phyloP scores from a whole-genome alignment of 2,888 invertebrate species.

The Cerastoderma edule region DNA sequence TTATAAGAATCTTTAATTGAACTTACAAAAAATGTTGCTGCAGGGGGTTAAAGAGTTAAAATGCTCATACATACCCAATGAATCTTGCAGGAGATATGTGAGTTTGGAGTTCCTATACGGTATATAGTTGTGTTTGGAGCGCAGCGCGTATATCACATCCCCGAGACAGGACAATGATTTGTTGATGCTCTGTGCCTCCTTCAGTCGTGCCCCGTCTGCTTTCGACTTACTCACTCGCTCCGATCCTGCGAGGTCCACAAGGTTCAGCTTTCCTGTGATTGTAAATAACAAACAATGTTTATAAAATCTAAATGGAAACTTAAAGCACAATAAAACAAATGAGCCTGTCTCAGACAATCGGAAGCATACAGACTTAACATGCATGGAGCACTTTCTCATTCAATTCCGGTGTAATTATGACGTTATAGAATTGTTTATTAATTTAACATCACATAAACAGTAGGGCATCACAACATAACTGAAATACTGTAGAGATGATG shows the following conservation, averaged over 20 bases:
- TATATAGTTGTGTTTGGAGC: slow-evolving; percentile 85
- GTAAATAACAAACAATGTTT: slow-evolving; percentile 28
- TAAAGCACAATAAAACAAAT: too few relatives aligned
- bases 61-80: slow-evolving; percentile 82
- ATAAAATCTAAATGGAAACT: not conserved
- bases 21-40: too few relatives aligned
- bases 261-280: slow-evolving; percentile 83
- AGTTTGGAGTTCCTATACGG: slow-evolving; percentile 86
- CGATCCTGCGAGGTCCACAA: slow-evolving; percentile 85
- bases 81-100: slow-evolving; percentile 86
- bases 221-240: slow-evolving; percentile 85
- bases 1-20: too few relatives aligned
- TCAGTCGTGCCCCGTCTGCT: slow-evolving; percentile 85
- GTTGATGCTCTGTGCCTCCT: slow-evolving; percentile 86
- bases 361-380: too few relatives aligned
- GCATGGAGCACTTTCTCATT: too few relatives aligned
- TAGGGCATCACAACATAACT: too few relatives aligned
- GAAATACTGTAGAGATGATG: too few relatives aligned
- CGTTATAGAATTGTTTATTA: too few relatives aligned
- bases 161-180: slow-evolving; percentile 85
- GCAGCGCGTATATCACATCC: slow-evolving; percentile 85
- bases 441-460: too few relatives aligned
- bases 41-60: not conserved
- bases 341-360: too few relatives aligned
- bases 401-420: too few relatives aligned